These are phyloP conservation scores for Nematopogon swammerdamellus DNA, from an alignment of 2,888 invertebrate genomes.

Conservation along the genomic window DNA sequence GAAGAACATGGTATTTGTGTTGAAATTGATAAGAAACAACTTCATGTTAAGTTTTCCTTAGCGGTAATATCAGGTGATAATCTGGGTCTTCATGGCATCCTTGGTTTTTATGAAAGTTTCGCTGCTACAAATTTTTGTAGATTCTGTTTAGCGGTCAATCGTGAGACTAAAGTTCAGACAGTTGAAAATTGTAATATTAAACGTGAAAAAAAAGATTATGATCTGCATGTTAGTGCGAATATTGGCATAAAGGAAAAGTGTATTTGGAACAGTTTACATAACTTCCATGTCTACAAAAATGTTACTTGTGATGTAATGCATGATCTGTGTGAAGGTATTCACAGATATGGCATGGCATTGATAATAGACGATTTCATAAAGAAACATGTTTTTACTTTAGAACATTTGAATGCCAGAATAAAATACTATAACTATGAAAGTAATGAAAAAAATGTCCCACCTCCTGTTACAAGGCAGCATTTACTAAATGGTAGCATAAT, in stretches of 20 bases:
- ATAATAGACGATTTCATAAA: conserved; percentile 15
- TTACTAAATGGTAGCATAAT: conserved; percentile 12
- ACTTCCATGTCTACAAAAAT: conserved; percentile 19
- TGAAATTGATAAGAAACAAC: neutral
- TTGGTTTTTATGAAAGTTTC: conserved; percentile 17
- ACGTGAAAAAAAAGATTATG: conserved; percentile 3
- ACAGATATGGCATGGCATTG: conserved; percentile 17
- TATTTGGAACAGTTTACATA: conserved; percentile 13
- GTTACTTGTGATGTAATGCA: conserved; percentile 20
- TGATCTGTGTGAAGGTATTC: conserved; percentile 17
- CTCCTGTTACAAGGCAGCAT: conserved; percentile 11
- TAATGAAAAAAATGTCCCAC: conserved; percentile 9
- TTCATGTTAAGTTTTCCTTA: conserved; percentile 11
- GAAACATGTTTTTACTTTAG: conserved; percentile 4
- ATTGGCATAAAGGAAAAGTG: conserved; percentile 16
- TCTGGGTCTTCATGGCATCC: conserved; percentile 15
- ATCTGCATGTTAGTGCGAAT: conserved; percentile 1
- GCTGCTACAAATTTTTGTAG: conserved; percentile 16
- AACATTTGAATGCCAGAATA: conserved; percentile 6
- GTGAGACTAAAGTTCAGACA: conserved; percentile 2
- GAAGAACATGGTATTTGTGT: conserved; percentile 3
- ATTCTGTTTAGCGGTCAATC: conserved; percentile 14
- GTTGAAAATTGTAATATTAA: conserved; percentile 3
- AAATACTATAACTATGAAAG: conserved; percentile 6
- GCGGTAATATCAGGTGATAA: conserved; percentile 17